A percentile compares a stretch with the other conserved stretches of the same genome.
These are phyloP conservation scores for Sciaenops ocellatus DNA, from an alignment of 2,797 vertebrate species.

Conservation along the genomic window DNA sequence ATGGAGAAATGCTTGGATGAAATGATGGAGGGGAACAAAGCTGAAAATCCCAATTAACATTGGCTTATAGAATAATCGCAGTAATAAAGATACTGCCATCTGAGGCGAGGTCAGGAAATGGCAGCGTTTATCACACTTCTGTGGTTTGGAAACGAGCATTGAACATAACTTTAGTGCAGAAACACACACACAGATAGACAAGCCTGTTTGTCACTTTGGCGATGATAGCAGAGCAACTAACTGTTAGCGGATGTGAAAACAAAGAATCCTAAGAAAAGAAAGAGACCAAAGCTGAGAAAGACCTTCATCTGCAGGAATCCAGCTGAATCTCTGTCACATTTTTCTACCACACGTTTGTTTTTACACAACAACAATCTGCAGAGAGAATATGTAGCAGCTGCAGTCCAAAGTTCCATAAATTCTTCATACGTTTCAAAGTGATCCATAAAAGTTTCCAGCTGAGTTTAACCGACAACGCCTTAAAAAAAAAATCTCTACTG, in stretches of 20 bases:
- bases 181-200: background rate
- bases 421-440: background rate
- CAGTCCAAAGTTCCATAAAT: background rate
- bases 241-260: background rate
- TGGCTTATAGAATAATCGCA: background rate
- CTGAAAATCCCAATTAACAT: background rate
- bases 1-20: conserved; percentile 13
- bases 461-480: background rate
- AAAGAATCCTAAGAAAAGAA: background rate
- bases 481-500: background rate
- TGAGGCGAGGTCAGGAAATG: background rate
- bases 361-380: background rate
- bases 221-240: background rate
- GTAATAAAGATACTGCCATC: conserved; percentile 8
- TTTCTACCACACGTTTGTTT: background rate
- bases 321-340: conserved; percentile 9
- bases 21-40: background rate
- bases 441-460: background rate
- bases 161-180: conserved; percentile 40
- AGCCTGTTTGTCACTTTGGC: background rate
- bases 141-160: conserved; percentile 8
- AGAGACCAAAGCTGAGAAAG: background rate
- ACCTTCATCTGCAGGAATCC: background rate
- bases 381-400: background rate
- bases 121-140: conserved; percentile 16